Evolutionary conservation across 2,113 vertebrate species (phyloP), one percentile per base, ranked within the genome.

Genomic region (Ciconia maguari): DNA sequence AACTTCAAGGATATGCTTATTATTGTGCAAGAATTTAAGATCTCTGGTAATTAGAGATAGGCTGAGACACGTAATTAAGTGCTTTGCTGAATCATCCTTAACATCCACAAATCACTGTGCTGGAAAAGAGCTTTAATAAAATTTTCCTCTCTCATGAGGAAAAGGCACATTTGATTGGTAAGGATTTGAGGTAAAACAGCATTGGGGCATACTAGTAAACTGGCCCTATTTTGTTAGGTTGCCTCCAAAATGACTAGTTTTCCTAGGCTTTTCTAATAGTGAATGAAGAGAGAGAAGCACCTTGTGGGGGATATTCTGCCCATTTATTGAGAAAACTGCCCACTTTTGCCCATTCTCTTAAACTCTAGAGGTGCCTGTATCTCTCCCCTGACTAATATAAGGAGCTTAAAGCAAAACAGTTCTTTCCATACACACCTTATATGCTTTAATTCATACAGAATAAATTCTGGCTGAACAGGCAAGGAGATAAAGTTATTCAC

Each of bases 1-100:
- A 66, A 91, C 32, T 62, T 85, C 83, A 74, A 76, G 44, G 34
- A 46, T 58, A 27, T 54, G 26, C 54, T 87, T 62, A 79, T 36
- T 51, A 61, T 5, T 72, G 27, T 34, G 41, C 9, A 87, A 82
- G 66, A 89, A 85, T 90, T 88, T 69, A 85, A 94, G 34, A 77
- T 51, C 34, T 86, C 68, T 85, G 51, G n/a, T 94, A 71, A 93
- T 83, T 69, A 92, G 58, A 5, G 6, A 78, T 38, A 71, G 54
- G 46, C 22, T 83, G 58, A 88, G 58, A 44, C 16, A 61, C 0
- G 1, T 79, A 87, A 62, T 74, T 54, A 89, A 86, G 21, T 38
- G 15, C 36, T 92, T 89, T 89, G 57, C 80, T 95, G 92, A 90
- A 84, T 87, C 89, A 92, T 91, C 19, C 41, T 52, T 71, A 85